These are phyloP conservation scores for Oncorhynchus mykiss DNA, from an alignment of 2,113 vertebrate species.

Conservation along the genomic window DNA sequence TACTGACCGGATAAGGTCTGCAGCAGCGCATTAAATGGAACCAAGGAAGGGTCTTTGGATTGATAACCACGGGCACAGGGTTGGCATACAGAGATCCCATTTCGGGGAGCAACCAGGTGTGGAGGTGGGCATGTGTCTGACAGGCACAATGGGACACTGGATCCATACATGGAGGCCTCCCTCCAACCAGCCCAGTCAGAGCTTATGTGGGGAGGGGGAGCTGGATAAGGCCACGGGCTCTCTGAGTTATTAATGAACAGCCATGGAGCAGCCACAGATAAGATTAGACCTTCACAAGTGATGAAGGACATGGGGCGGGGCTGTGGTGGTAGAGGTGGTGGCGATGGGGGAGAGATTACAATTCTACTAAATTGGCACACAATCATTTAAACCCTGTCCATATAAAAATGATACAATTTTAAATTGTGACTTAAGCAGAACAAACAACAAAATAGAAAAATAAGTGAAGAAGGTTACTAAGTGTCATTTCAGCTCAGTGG, in stretches of 20 bases:
- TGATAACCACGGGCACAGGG: conserved; percentile 12
- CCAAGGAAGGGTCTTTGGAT: neutral
- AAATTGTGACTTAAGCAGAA: neutral
- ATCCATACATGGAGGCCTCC: conserved; percentile 15
- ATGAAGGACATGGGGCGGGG: conserved; percentile 57
- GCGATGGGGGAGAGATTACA: conserved; percentile 32
- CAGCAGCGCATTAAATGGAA: conserved; percentile 19
- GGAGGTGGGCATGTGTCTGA: conserved; percentile 8
- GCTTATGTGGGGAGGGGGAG: conserved; percentile 37
- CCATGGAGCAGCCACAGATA: conserved; percentile 63
- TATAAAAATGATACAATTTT: neutral
- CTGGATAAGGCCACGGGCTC: conserved; percentile 56
- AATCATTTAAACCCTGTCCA: conserved; percentile 51
- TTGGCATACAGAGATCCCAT: neutral
- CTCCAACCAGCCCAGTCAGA: conserved; percentile 2
- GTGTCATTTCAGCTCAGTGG: too few relatives aligned
- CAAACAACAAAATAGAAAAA: neutral
- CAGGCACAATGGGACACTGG: conserved; percentile 3
- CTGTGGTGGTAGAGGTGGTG: conserved; percentile 16
- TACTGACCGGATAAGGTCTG: conserved; percentile 23
- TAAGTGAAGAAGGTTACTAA: too few relatives aligned
- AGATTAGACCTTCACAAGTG: conserved; percentile 69
- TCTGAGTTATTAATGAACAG: conserved; percentile 71
- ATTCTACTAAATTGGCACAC: conserved; percentile 44
- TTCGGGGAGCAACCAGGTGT: neutral